phyloP scores from a whole-genome alignment of 2,797 vertebrate genomes.

The Falco peregrinus region DNA sequence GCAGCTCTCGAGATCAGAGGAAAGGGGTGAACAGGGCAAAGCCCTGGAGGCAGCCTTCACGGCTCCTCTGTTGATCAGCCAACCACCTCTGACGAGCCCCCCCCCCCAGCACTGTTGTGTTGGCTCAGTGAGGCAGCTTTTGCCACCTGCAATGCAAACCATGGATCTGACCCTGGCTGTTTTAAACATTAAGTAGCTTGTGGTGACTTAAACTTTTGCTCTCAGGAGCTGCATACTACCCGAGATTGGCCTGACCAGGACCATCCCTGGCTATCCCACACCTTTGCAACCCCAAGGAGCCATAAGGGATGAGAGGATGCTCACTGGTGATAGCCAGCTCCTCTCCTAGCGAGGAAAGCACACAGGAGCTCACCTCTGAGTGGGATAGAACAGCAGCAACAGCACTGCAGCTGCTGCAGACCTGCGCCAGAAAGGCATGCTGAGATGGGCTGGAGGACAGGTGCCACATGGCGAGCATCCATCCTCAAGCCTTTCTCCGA shows the following conservation, averaged over 20 bases:
- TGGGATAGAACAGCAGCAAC: background rate
- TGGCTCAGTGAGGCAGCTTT: background rate
- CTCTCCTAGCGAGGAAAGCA: background rate
- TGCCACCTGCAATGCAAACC: background rate
- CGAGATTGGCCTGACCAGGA: background rate
- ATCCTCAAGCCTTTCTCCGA: background rate
- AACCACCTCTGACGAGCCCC: background rate
- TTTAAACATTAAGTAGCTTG: background rate
- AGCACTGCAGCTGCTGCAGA: background rate
- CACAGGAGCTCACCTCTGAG: background rate
- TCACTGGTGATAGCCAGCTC: background rate
- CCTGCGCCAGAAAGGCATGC: no score
- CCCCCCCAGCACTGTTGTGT: background rate
- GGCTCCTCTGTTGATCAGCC: background rate
- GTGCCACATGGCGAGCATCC: accelerated
- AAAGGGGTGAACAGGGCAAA: background rate
- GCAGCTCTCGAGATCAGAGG: background rate
- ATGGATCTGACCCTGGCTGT: no score
- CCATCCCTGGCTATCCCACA: background rate
- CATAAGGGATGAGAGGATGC: no score
- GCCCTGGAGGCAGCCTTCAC: background rate
- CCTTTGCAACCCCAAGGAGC: background rate
- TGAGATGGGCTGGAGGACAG: background rate
- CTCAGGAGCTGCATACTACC: background rate
- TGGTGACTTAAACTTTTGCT: background rate